A percentile compares a stretch with the other conserved stretches of the same genome.
These are phyloP conservation scores for Triplophysa dalaica DNA, from an alignment of 2,113 vertebrate species.

Conservation along the genomic window DNA sequence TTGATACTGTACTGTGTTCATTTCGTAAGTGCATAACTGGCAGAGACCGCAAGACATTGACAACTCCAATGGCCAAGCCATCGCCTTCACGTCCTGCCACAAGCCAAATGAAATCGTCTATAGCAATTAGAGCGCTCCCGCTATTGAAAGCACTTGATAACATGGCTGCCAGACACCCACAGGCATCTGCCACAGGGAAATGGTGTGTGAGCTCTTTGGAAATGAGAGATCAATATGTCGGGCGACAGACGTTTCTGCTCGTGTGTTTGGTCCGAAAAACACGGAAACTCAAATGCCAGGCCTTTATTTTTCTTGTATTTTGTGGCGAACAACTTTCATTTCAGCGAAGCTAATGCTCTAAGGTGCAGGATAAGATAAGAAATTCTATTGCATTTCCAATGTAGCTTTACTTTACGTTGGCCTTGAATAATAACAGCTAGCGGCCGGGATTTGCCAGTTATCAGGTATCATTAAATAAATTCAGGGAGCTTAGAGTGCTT, in stretches of 20 bases:
- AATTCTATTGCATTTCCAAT: not conserved
- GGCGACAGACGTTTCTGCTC: slow-evolving; percentile 19
- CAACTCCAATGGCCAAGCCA: slow-evolving; percentile 16
- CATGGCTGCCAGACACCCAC: slow-evolving; percentile 48
- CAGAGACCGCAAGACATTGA: slow-evolving; percentile 45
- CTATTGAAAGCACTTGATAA: slow-evolving; percentile 36
- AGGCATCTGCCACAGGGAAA: slow-evolving; percentile 48
- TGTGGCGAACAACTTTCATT: slow-evolving; percentile 3
- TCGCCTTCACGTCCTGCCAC: slow-evolving; percentile 30
- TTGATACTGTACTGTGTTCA: slow-evolving; percentile 19
- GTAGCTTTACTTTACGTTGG: slow-evolving; percentile 7
- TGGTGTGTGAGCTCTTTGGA: slow-evolving; percentile 35
- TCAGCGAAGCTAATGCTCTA: not conserved
- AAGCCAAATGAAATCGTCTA: slow-evolving; percentile 52
- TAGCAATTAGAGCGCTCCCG: slow-evolving; percentile 45
- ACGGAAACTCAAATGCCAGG: not conserved
- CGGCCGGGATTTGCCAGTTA: slow-evolving; percentile 1
- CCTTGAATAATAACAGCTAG: not conserved
- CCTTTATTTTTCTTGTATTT: not conserved
- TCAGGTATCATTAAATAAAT: slow-evolving; percentile 18
- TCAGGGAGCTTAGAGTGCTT: not conserved
- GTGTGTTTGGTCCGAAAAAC: not conserved
- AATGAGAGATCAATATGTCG: slow-evolving; percentile 41
- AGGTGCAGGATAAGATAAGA: not conserved
- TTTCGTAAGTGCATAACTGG: slow-evolving; percentile 41